Conservation (phyloP, 2,113 vertebrate species). For the Motacilla tschutschensis region DNA sequence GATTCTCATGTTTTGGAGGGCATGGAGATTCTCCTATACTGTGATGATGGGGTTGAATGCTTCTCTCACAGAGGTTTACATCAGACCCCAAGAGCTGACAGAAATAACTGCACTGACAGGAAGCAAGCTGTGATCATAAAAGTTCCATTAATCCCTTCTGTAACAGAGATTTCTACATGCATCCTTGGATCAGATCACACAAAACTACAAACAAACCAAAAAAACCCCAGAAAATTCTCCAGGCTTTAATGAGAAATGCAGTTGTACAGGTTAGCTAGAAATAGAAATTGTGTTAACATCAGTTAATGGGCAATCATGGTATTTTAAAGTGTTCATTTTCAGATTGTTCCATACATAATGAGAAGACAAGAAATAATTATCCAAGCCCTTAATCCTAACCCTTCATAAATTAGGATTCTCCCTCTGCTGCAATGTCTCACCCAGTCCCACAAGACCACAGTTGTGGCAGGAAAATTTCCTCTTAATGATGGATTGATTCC, state of each 20-base stretch:
- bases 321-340: neutral
- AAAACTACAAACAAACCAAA: neutral
- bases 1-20: neutral
- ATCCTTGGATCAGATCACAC: neutral
- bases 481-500: fast-evolving
- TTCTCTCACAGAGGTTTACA: neutral
- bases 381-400: neutral
- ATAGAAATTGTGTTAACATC: neutral
- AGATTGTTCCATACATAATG: neutral
- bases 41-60: neutral
- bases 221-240: neutral
- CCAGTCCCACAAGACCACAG: neutral
- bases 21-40: neutral
- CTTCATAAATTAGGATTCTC: neutral
- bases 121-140: neutral
- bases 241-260: neutral
- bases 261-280: neutral
- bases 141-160: neutral
- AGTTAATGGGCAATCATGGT: neutral
- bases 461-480: neutral
- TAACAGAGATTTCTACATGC: neutral
- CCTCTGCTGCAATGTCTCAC: neutral
- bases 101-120: neutral
- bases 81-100: neutral
- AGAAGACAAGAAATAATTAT: neutral